These are phyloP conservation scores for Mormyrus iriodes DNA, from an alignment of 2,113 vertebrate species.

Conservation along the genomic window DNA sequence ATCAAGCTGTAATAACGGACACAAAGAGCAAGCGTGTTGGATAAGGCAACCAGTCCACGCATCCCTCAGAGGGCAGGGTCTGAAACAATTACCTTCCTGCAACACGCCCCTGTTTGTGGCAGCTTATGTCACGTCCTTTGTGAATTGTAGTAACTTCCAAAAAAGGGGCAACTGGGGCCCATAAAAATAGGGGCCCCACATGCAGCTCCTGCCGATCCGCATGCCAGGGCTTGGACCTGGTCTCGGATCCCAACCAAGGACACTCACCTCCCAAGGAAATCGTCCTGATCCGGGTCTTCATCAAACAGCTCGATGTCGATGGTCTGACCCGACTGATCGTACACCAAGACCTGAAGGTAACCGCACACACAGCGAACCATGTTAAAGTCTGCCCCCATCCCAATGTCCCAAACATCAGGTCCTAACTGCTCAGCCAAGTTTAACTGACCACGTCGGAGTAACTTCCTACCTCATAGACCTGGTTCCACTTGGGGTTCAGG, in stretches of 20 bases:
- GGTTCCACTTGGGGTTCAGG: slow-evolving; percentile 91
- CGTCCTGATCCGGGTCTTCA: slow-evolving; percentile 95
- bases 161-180: background rate
- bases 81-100: background rate
- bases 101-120: background rate
- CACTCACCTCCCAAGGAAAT: slow-evolving; percentile 87
- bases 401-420: background rate
- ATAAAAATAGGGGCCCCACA: background rate
- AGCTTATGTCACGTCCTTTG: background rate
- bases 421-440: background rate
- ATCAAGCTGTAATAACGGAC: slow-evolving; percentile 68
- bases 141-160: background rate
- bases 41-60: background rate
- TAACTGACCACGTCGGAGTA: background rate
- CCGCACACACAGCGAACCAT: background rate
- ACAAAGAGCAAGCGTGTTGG: background rate
- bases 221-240: background rate
- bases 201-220: background rate
- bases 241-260: background rate
- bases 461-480: slow-evolving; percentile 84
- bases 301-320: slow-evolving; percentile 95
- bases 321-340: slow-evolving; percentile 86
- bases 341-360: slow-evolving; percentile 76
- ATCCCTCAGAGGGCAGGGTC: background rate
- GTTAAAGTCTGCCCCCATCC: background rate